phyloP scores from a whole-genome alignment of 2,888 invertebrate genomes.

The Aporophyla lueneburgensis region DNA sequence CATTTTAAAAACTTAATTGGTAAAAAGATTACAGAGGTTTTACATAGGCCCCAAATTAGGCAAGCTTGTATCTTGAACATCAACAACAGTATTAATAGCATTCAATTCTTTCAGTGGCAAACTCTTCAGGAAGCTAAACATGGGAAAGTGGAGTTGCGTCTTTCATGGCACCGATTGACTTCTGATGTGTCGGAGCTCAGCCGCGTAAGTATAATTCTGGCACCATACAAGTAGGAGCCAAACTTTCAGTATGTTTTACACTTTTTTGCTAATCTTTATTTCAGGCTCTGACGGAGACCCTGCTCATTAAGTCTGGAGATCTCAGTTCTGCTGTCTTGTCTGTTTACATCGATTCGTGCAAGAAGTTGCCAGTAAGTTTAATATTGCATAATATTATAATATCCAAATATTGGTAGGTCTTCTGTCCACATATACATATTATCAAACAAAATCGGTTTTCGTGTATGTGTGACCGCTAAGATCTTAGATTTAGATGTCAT shows the following conservation, averaged over 20 bases:
- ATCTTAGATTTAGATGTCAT: background rate
- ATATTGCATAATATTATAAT: background rate
- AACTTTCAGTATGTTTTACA: background rate
- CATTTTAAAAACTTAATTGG: too few species aligned
- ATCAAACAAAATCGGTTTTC: background rate
- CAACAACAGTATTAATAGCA: background rate
- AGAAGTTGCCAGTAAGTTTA: constrained; percentile 95
- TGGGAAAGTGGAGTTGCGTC: constrained; percentile 97
- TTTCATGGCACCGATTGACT: constrained; percentile 97
- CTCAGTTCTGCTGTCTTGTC: constrained; percentile 95
- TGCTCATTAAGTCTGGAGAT: constrained; percentile 93
- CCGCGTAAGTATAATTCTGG: constrained; percentile 90
- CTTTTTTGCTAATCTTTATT: constrained; percentile 50
- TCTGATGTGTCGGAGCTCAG: constrained; percentile 93
- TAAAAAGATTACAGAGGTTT: background rate
- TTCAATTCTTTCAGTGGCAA: constrained; percentile 94
- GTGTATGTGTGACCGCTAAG: background rate
- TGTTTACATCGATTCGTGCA: constrained; percentile 97
- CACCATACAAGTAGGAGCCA: background rate
- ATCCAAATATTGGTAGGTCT: background rate
- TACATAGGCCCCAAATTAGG: background rate
- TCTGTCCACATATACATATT: background rate
- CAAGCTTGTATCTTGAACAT: background rate
- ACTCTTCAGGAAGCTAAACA: constrained; percentile 98
- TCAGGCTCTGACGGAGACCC: constrained; percentile 94